These are phyloP conservation scores for Neodontobutis hainanensis DNA, from an alignment of 2,113 vertebrate species.

Conservation along the genomic window DNA sequence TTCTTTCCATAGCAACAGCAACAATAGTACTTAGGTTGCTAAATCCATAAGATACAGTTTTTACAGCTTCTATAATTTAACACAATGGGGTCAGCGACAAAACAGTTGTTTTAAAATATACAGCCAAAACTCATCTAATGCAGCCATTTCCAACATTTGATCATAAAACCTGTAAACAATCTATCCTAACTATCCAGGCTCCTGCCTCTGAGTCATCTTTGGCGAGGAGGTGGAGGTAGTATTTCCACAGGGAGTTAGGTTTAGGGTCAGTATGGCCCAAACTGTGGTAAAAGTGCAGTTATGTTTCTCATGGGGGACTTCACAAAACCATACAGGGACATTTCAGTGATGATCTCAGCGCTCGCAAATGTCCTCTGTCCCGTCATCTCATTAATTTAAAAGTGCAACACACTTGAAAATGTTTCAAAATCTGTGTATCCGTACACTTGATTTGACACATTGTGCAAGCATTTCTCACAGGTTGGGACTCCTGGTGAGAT, in stretches of 20 bases:
- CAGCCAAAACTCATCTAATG: conserved; percentile 7
- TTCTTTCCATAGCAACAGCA: not conserved
- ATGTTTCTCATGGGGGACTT: conserved; percentile 1
- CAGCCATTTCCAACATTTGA: conserved; percentile 9
- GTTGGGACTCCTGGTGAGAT: conserved; percentile 1
- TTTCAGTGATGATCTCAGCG: not conserved
- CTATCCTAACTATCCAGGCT: conserved; percentile 16
- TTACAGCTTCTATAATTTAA: not conserved
- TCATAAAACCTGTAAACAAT: conserved; percentile 21
- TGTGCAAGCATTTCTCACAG: not conserved
- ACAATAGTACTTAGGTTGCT: not conserved
- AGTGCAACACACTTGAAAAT: conserved; percentile 23
- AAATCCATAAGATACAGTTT: not conserved
- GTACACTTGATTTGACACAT: conserved; percentile 1
- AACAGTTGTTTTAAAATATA: conserved; percentile 1
- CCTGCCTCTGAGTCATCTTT: conserved; percentile 23
- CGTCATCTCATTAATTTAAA: conserved; percentile 11
- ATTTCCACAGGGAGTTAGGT: conserved; percentile 41
- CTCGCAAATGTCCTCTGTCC: not conserved
- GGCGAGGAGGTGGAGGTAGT: conserved; percentile 13
- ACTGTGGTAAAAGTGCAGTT: conserved; percentile 4
- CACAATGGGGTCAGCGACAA: not conserved
- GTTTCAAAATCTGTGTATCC: conserved; percentile 10
- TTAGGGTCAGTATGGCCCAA: conserved; percentile 8
- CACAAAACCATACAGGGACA: not conserved